These are phyloP conservation scores for Oryzias melastigma DNA, from an alignment of 2,113 vertebrate genomes.

Conservation along the genomic window DNA sequence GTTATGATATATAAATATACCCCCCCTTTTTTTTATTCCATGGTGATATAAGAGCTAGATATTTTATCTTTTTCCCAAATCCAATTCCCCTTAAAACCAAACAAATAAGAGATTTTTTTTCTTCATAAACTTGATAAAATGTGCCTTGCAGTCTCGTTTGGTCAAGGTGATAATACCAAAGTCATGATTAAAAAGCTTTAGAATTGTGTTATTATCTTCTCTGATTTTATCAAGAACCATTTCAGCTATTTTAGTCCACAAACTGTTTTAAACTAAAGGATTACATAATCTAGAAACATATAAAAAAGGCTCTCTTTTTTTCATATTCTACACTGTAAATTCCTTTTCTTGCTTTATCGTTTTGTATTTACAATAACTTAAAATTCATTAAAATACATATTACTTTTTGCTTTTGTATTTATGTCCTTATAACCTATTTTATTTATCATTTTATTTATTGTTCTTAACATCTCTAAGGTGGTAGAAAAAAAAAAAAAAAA, in stretches of 20 bases:
- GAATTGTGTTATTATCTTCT: conserved; percentile 54
- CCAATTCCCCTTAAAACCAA: conserved; percentile 59
- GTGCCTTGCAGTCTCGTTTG: conserved; percentile 56
- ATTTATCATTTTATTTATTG: too few species aligned
- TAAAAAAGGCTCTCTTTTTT: too few species aligned
- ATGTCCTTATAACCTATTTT: too few species aligned
- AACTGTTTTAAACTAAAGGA: conserved; percentile 10
- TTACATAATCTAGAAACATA: too few species aligned
- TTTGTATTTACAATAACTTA: too few species aligned
- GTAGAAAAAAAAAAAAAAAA: too few species aligned
- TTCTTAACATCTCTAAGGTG: too few species aligned
- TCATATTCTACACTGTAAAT: too few species aligned
- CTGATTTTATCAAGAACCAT: conserved; percentile 55
- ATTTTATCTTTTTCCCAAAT: conserved; percentile 50
- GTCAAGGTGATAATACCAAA: conserved; percentile 53
- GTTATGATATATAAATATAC: too few species aligned
- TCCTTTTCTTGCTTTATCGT: too few species aligned
- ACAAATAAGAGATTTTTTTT: conserved; percentile 55
- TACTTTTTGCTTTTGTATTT: too few species aligned
- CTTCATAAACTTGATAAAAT: conserved; percentile 56
- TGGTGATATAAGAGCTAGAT: conserved; percentile 37
- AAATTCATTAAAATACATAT: too few species aligned
- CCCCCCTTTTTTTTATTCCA: conserved; percentile 10
- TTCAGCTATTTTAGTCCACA: conserved; percentile 48
- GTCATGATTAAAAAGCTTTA: conserved; percentile 58